phyloP scores from a whole-genome alignment of 2,113 vertebrate species.

The Platysternon megacephalum region DNA sequence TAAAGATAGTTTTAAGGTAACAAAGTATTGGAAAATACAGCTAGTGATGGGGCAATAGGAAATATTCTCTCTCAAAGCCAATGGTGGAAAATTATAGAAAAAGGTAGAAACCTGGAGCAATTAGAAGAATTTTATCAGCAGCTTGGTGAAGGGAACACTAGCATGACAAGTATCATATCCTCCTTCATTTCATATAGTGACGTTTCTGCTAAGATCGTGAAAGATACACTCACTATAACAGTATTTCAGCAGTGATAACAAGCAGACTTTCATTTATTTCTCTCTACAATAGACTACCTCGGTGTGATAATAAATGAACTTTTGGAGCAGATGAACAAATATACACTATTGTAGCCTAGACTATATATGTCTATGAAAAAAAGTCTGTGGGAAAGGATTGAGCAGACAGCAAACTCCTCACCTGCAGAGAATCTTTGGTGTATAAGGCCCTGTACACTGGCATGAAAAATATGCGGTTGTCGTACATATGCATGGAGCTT shows the following conservation, averaged over 20 bases:
- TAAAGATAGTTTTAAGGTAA: neutral
- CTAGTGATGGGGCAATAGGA: constrained; percentile 4
- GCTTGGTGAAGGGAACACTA: neutral
- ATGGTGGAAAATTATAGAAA: constrained; percentile 46
- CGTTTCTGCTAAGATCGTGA: constrained; percentile 10
- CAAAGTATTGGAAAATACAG: constrained; percentile 14
- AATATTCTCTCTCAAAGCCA: constrained; percentile 11
- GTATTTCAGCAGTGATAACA: constrained; percentile 30
- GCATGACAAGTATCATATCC: constrained; percentile 45
- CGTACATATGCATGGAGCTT: neutral
- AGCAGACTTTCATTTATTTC: constrained; percentile 19
- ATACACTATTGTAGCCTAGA: neutral
- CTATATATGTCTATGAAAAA: neutral
- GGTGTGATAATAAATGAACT: neutral
- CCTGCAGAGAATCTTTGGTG: neutral
- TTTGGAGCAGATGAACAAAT: neutral
- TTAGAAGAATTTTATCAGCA: constrained; percentile 41
- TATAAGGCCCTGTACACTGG: neutral
- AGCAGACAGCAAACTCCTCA: neutral
- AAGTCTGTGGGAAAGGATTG: neutral
- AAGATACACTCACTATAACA: constrained; percentile 1
- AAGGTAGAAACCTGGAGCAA: neutral
- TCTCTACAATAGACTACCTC: constrained; percentile 20
- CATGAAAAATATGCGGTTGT: neutral
- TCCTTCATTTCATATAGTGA: constrained; percentile 47